Evolutionary conservation across 2,888 invertebrate genomes (phyloP).

Genomic region (Sminthurinus aureus): DNA sequence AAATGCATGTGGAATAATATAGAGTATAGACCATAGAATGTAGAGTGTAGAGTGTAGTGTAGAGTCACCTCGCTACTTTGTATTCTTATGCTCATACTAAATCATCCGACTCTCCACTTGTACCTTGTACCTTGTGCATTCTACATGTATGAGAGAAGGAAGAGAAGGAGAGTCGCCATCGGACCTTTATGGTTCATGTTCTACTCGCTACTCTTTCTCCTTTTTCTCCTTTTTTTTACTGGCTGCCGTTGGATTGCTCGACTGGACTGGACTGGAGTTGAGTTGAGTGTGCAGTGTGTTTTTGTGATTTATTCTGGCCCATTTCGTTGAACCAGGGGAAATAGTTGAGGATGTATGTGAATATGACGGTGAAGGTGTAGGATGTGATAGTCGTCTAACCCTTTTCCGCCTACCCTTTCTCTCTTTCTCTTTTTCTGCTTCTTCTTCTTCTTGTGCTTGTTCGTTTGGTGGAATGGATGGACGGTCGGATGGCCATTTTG

Average conservation of each 20-base stretch:
- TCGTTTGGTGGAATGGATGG: too few species aligned
- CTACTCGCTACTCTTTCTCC: not conserved
- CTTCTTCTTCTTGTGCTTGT: too few species aligned
- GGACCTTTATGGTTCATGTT: slow-evolving; percentile 9
- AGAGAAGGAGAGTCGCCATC: too few species aligned
- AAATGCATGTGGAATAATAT: not conserved
- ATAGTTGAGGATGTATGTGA: not conserved
- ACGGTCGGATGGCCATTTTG: not conserved
- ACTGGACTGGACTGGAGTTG: too few species aligned
- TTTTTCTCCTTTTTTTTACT: slow-evolving; percentile 16
- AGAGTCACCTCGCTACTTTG: too few species aligned
- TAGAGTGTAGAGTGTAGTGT: not conserved
- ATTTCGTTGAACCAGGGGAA: slow-evolving; percentile 34
- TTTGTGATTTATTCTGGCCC: slow-evolving; percentile 40
- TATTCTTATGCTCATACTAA: slow-evolving; percentile 5
- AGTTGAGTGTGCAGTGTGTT: slow-evolving; percentile 16
- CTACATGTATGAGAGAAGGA: too few species aligned
- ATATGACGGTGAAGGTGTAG: not conserved
- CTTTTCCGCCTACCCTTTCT: not conserved
- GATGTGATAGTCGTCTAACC: not conserved
- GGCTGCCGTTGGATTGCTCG: slow-evolving; percentile 19
- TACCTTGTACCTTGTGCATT: not conserved
- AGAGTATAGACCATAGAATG: not conserved
- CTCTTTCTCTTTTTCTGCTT: not conserved
- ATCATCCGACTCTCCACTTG: slow-evolving; percentile 7